Conservation (phyloP, 2,113 vertebrate genomes). For the Spermophilus dauricus region DNA sequence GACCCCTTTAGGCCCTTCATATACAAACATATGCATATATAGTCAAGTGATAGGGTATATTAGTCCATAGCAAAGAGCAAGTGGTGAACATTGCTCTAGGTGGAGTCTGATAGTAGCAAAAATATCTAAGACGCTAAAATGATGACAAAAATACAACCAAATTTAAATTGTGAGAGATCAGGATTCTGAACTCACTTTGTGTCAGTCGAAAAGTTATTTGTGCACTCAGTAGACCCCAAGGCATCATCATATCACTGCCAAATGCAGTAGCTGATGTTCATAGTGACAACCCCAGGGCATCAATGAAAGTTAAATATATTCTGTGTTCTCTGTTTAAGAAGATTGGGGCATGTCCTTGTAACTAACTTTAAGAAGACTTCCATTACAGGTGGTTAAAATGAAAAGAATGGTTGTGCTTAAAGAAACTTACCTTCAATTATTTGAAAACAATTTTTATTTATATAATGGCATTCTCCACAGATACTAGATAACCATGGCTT, state of each 20-base stretch:
- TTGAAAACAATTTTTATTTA: constrained; percentile 1
- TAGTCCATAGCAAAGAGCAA: background rate
- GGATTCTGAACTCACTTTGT: background rate
- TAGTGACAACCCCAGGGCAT: constrained; percentile 27
- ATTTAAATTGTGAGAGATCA: constrained; percentile 43
- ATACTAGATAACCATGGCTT: background rate
- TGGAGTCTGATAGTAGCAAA: background rate
- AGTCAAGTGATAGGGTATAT: background rate
- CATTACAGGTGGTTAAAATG: constrained; percentile 37
- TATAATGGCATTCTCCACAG: background rate
- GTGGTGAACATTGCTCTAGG: background rate
- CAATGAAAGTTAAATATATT: constrained; percentile 43
- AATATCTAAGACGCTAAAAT: constrained; percentile 31
- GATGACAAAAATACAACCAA: background rate
- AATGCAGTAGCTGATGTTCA: constrained; percentile 28
- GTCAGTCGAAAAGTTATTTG: background rate
- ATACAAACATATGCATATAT: background rate
- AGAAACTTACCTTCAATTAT: background rate
- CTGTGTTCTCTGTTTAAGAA: constrained; percentile 48
- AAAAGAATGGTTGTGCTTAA: background rate
- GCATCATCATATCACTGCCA: constrained; percentile 9
- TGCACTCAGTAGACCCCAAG: background rate
- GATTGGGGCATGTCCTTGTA: background rate
- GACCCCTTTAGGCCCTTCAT: background rate
- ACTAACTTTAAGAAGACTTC: constrained; percentile 54